Evolutionary conservation across 1,140 invertebrate genomes (phyloP).

Genomic region (Anadara kagoshimensis): DNA sequence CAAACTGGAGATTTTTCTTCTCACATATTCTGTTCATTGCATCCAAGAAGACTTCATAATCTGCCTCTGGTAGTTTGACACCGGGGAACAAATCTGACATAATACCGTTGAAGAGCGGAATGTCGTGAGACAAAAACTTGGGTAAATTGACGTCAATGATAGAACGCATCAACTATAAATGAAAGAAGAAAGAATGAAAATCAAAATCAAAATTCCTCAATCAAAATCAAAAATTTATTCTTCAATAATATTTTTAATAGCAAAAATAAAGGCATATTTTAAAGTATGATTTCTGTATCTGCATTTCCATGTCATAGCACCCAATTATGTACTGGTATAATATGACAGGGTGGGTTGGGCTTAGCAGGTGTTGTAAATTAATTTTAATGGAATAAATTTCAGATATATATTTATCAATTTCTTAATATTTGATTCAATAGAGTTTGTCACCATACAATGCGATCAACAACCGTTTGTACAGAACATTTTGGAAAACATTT

Average conservation of each 20-base stretch:
- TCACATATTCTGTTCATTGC: conserved; percentile 66
- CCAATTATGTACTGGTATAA: too few relatives aligned
- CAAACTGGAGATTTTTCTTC: conserved; percentile 72
- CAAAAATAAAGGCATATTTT: not conserved
- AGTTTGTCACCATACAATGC: too few relatives aligned
- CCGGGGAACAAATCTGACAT: conserved; percentile 89
- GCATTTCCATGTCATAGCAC: not conserved
- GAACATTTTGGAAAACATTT: too few relatives aligned
- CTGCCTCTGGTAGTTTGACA: conserved; percentile 80
- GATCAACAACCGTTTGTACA: too few relatives aligned
- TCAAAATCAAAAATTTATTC: not conserved
- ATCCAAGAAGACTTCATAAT: conserved; percentile 78
- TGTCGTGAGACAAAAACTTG: conserved; percentile 86
- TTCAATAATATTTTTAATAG: not conserved
- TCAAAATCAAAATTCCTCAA: not conserved
- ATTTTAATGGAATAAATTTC: too few relatives aligned
- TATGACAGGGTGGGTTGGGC: too few relatives aligned
- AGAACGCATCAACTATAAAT: conserved; percentile 75
- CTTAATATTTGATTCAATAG: too few relatives aligned
- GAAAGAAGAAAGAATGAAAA: conserved; percentile 25
- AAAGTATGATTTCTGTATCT: not conserved
- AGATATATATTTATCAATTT: too few relatives aligned
- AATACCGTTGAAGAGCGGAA: conserved; percentile 88
- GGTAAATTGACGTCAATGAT: conserved; percentile 93
- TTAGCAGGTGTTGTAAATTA: too few relatives aligned